Percentiles rank a stretch among this genome's conserved stretches.
These are phyloP conservation scores for Gila orcuttii DNA, from an alignment of 2,113 vertebrate species.

Conservation along the genomic window DNA sequence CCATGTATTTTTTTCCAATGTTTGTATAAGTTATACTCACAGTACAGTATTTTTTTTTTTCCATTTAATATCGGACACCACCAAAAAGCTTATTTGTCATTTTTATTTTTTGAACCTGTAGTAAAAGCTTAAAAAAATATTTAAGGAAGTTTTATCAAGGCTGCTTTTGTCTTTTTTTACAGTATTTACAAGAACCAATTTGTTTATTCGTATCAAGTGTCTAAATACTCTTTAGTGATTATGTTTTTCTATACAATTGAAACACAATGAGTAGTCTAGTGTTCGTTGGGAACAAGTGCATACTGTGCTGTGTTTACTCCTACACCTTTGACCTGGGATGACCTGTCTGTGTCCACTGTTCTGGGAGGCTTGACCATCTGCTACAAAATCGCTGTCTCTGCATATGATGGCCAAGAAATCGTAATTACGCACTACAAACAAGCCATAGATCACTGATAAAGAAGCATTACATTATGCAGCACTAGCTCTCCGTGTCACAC, in stretches of 20 bases:
- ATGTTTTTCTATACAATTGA: neutral
- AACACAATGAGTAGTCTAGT: neutral
- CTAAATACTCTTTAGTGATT: neutral
- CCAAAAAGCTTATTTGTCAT: neutral
- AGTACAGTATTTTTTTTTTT: neutral
- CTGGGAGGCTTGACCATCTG: conserved; percentile 10
- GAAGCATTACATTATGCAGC: neutral
- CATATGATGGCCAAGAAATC: neutral
- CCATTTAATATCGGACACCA: neutral
- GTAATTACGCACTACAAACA: neutral
- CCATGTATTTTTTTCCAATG: neutral
- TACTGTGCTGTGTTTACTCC: neutral
- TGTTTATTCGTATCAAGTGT: neutral
- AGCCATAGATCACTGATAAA: conserved; percentile 8
- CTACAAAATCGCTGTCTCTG: neutral
- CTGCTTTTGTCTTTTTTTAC: neutral
- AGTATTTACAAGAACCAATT: neutral
- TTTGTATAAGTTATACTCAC: neutral
- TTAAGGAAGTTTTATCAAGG: neutral
- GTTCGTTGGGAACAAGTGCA: neutral
- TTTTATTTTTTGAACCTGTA: neutral
- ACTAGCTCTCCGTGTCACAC: neutral
- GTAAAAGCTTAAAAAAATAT: neutral
- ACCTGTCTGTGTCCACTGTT: neutral
- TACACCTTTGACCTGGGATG: neutral